Evolutionary conservation across 2,888 invertebrate genomes (phyloP), one percentile per base, ranked within the genome.

Genomic region (Microctonus brassicae): DNA sequence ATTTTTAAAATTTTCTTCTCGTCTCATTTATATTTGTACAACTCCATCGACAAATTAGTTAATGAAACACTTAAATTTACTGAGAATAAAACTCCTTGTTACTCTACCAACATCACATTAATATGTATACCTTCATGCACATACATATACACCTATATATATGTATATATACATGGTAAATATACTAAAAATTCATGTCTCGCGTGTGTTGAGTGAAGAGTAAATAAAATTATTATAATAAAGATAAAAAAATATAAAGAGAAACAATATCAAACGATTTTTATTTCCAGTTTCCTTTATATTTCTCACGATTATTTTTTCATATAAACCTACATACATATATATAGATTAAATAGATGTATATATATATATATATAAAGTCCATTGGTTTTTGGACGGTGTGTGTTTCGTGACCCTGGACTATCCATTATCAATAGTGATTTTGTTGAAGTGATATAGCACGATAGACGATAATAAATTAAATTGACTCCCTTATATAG

Each of bases 391-490:
- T 47, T 42, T 66, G 26, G 36, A 39, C 22, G 26, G 5, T 24
- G n/a, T 24, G 10, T 47, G 47, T 47, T 64, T 53, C 57, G 55
- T 66, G 66, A 66, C 29, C 55, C 57, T 66, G 20, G 26, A 39
- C 57, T 66, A 66, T 66, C 55, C n/a, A 24, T 57, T 66, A 39
- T 39, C 26, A 24, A 66, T 39, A 57, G 57, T 66, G 36, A 65
- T 65, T 65, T 65, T 13, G 34, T 29, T 53, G 33, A n/a, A 52
- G 61, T 61, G 29, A 29, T 29, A 29, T 17, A 52, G 53, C 65
- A 65, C 65, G 55, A 34, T 20, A 53, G 34, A 65, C 53, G 53
- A 33, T 65, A 65, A 65, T 65, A 65, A 65, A 65, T 65, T 52
- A 65, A 65, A 65, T 65, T 53, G 53, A 55, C 53, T 64, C 63